Percentiles rank a stretch among this genome's conserved stretches.
Evolutionary conservation across 2,113 vertebrate genomes (phyloP).

Genomic region (Thinocorus orbignyianus): DNA sequence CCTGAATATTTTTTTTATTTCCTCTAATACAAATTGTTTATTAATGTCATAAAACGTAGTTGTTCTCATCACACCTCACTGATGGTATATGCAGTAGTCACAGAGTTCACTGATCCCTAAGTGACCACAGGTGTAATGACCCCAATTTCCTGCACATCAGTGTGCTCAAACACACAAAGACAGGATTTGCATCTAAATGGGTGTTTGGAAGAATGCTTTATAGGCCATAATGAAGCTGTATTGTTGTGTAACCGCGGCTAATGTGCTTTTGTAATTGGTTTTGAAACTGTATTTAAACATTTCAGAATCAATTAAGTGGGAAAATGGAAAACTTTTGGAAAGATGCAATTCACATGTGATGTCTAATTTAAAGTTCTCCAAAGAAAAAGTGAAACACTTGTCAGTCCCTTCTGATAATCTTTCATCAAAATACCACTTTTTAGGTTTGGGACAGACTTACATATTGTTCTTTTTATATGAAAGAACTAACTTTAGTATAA

Average conservation of each 20-base stretch:
- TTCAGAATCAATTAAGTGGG: not conserved
- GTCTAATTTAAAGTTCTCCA: not conserved
- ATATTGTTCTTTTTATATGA: not conserved
- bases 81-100: not conserved
- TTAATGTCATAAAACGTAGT: not conserved
- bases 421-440: not conserved
- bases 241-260: not conserved
- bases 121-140: not conserved
- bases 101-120: not conserved
- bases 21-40: not conserved
- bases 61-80: not conserved
- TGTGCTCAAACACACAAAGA: not conserved
- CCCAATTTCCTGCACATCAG: not conserved
- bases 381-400: not conserved
- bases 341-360: not conserved
- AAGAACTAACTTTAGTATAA: not conserved
- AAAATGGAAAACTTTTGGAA: not conserved
- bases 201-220: not conserved
- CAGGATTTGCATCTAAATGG: slow-evolving; percentile 25
- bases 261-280: not conserved
- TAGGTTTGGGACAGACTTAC: not conserved
- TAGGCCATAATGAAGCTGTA: not conserved
- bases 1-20: not conserved
- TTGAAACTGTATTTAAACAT: not conserved
- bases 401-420: not conserved